Conservation (phyloP, 1,140 invertebrate species). For the Neocloeon triangulifer region DNA sequence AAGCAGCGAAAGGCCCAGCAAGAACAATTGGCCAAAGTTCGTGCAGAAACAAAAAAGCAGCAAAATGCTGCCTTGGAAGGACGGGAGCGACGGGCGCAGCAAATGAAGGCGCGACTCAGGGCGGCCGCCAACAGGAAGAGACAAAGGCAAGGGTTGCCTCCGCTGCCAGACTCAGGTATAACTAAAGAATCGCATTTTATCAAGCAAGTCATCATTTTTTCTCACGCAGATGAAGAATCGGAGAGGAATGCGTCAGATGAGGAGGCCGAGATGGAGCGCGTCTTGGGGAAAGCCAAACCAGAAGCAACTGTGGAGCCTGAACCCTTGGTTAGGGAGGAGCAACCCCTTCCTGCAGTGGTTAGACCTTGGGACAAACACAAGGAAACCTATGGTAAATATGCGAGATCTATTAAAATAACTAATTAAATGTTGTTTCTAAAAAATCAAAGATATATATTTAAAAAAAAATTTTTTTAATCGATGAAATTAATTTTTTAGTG, state of each 20-base stretch:
- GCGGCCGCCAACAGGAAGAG: conserved; percentile 57
- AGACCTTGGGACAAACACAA: neutral
- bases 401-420: no score
- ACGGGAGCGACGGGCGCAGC: conserved; percentile 36
- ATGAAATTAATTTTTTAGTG: conserved; percentile 10
- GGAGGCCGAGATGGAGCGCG: no score
- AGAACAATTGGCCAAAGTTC: conserved; percentile 38
- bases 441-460: no score
- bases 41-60: conserved; percentile 43
- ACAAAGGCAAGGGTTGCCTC: conserved; percentile 46
- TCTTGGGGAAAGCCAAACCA: no score
- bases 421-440: no score
- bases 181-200: no score
- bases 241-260: no score
- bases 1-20: conserved; percentile 49
- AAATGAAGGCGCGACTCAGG: conserved; percentile 46
- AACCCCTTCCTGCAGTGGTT: neutral
- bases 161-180: conserved; percentile 17
- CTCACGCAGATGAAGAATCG: no score
- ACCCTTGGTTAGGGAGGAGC: neutral
- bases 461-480: neutral
- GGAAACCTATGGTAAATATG: neutral
- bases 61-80: conserved; percentile 37
- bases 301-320: no score
- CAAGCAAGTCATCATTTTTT: no score